Conservation (phyloP, 2,797 vertebrate genomes). For the Amazona ochrocephala region DNA sequence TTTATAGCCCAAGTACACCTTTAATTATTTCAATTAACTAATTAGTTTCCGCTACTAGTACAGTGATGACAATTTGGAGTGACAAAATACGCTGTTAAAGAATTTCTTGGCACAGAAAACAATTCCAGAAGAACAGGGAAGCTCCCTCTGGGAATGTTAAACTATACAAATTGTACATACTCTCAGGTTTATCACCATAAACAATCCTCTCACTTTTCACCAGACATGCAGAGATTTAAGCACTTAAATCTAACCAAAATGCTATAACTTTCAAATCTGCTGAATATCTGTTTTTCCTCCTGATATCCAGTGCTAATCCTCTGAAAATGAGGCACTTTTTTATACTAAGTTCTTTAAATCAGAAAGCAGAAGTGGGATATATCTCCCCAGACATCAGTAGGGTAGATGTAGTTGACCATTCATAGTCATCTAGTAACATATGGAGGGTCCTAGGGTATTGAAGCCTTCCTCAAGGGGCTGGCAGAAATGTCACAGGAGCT, state of each 20-base stretch:
- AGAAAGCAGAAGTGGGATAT: not conserved
- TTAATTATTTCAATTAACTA: conserved; percentile 8
- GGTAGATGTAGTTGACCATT: not conserved
- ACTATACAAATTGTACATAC: not conserved
- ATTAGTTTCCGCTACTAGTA: not conserved
- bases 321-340: not conserved
- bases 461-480: not conserved
- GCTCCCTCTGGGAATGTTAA: not conserved
- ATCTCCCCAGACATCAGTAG: not conserved
- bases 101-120: not conserved
- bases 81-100: not conserved
- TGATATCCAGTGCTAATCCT: not conserved
- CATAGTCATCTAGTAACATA: not conserved
- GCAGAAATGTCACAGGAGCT: not conserved
- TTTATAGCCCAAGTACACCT: not conserved
- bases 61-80: not conserved
- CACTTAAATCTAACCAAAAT: not conserved
- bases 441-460: not conserved
- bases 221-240: not conserved
- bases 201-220: not conserved
- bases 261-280: not conserved
- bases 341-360: not conserved
- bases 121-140: not conserved
- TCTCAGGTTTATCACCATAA: not conserved
- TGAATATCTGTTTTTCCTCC: not conserved